Evolutionary conservation across 2,113 vertebrate species (phyloP).

Genomic region (Nansenia antarctica): DNA sequence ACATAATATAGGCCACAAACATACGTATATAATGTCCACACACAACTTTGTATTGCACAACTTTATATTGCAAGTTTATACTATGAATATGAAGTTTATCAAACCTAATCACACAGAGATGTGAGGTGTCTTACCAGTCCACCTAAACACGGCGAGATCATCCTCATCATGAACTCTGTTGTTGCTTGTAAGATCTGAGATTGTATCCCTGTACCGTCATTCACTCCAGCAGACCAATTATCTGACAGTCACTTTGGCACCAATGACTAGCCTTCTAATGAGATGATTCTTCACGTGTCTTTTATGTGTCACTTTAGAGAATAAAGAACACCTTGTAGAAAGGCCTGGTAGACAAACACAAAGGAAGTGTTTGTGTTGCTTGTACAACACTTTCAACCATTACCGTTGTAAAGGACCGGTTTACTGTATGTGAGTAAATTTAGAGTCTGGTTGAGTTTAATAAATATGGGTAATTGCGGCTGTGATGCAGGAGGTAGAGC

Average conservation of each 20-base stretch:
- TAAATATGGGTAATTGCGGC: too few species aligned
- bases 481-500: too few species aligned
- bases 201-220: conserved; percentile 30
- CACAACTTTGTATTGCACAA: too few species aligned
- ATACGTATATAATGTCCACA: too few species aligned
- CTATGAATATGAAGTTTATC: too few species aligned
- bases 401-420: too few species aligned
- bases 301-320: conserved; percentile 43
- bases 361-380: conserved; percentile 46
- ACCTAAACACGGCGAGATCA: background rate
- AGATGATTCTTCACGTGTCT: conserved; percentile 40
- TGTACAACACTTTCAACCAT: conserved; percentile 17
- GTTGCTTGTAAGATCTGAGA: background rate
- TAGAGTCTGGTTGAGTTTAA: too few species aligned
- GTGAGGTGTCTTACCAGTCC: background rate
- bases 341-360: conserved; percentile 6
- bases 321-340: conserved; percentile 31
- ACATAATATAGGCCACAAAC: too few species aligned
- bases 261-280: conserved; percentile 43
- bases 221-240: conserved; percentile 56
- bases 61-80: too few species aligned
- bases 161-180: background rate
- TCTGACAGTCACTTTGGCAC: conserved; percentile 47
- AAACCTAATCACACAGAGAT: background rate
- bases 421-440: too few species aligned